Percentiles rank a stretch among this genome's conserved stretches.
These are phyloP conservation scores for Tringa solitaria DNA, from an alignment of 2,113 vertebrate species.

Conservation along the genomic window DNA sequence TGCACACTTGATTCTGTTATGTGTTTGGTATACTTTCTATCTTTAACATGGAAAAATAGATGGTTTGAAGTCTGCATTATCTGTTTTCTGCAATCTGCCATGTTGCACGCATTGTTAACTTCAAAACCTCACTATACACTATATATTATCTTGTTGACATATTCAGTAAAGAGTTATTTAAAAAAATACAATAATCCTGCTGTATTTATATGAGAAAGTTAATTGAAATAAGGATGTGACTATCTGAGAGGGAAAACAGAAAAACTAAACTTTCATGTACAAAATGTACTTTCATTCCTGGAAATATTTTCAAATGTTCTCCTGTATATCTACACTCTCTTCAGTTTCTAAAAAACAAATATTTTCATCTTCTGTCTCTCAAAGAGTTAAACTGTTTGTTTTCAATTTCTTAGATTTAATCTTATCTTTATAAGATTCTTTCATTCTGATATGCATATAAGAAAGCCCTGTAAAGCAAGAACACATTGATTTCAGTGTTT, in stretches of 20 bases:
- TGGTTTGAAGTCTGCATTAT: constrained; percentile 64
- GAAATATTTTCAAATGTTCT: not conserved
- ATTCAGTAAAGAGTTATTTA: constrained; percentile 80
- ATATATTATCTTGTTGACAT: constrained; percentile 78
- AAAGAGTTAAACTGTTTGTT: not conserved
- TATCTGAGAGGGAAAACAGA: not conserved
- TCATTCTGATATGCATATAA: not conserved
- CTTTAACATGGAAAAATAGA: constrained; percentile 63
- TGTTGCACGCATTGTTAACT: constrained; percentile 76
- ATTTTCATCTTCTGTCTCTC: not conserved
- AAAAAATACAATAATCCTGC: constrained; percentile 60
- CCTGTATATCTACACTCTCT: not conserved
- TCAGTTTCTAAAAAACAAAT: not conserved
- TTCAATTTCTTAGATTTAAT: not conserved
- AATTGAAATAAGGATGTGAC: not conserved
- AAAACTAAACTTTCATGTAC: not conserved
- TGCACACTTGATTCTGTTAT: constrained; percentile 69
- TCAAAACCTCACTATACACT: constrained; percentile 74
- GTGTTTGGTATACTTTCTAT: constrained; percentile 58
- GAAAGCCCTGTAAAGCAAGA: not conserved
- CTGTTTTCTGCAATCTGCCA: constrained; percentile 66
- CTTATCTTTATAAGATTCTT: not conserved
- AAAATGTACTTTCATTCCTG: not conserved
- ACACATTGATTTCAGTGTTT: not conserved
- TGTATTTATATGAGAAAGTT: constrained; percentile 72